Base-by-base conservation (phyloP, 2,888 invertebrate species). In the Orthosia gothica region DNA sequence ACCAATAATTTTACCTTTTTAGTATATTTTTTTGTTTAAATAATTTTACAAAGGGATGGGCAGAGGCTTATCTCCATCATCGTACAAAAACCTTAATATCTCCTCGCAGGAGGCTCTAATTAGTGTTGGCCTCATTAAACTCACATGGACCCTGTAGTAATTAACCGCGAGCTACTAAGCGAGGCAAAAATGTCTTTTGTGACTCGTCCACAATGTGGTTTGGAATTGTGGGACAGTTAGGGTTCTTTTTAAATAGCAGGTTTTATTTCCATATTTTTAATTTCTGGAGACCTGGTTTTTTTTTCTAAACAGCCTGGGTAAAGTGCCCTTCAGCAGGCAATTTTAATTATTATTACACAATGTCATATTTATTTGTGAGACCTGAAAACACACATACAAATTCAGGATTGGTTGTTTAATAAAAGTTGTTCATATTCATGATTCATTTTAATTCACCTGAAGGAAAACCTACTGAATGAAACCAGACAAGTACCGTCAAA, bases 91-190 rank as follows among this genome's bases (percentile, higher is more conserved):
- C 15, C 57, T 13, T 66, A 55, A 58, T 70, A 59, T n/a, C 64
- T 62, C 7, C 12, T 61, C 23, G 47, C 12, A 58, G 26, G 59
- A 52, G 16, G 32, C n/a, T 70, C 80, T 81, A 83, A 85, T 85
- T 81, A 86, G 79, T 64, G 68, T 64, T 68, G 77, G 76, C 52
- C 77, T 88, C 83, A 85, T 88, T 88, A 86, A 85, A 81, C 76
- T 71, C 83, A 75, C 76, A 75, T 81, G 78, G 72, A 67, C 79
- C 16, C 75, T 78, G 77, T 65, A 81, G 70, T 84, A 83, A 86
- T 85, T 85, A 86, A 82, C 79, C 77, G 50, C 75, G 3, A 57
- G 69, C 49, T 58, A 20, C 73, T 84, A 70, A 77, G 71, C 70
- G 65, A 50, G 45, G 65, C 70, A 63, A 71, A 84, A 72, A 79